phyloP scores from a whole-genome alignment of 2,888 invertebrate species.

The Chrysodeixis includens region DNA sequence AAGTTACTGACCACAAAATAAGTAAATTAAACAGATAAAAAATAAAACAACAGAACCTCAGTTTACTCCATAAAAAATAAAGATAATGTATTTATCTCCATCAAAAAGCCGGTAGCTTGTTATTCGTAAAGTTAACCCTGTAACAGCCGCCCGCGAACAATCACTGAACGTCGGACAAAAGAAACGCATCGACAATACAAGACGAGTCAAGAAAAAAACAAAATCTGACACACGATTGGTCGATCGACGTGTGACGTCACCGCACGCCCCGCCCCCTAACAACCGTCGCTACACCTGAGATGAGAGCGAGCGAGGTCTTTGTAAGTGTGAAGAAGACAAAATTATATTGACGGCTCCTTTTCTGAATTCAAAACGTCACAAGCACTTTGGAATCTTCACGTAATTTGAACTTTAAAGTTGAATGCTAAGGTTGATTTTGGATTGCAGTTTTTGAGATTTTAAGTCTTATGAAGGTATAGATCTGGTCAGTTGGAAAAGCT shows the following conservation, averaged over 20 bases:
- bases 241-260: conserved; percentile 82
- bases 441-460: conserved; percentile 22
- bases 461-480: conserved; percentile 49
- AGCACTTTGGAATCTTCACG: conserved; percentile 7
- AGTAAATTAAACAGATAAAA: neutral
- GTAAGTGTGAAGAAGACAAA: conserved; percentile 77
- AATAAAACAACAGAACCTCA: neutral
- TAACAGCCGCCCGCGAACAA: conserved; percentile 67
- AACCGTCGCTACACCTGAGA: conserved; percentile 87
- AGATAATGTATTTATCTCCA: conserved; percentile 54
- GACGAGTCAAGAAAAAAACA: conserved; percentile 77
- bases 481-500: conserved; percentile 87
- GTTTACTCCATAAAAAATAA: conserved; percentile 24
- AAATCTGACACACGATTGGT: conserved; percentile 76
- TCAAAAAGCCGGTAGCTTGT: conserved; percentile 68
- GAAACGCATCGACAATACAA: conserved; percentile 79
- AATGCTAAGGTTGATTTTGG: conserved; percentile 47
- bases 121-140: conserved; percentile 74
- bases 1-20: neutral
- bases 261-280: conserved; percentile 84
- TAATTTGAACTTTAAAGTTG: conserved; percentile 23
- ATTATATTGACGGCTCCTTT: conserved; percentile 70
- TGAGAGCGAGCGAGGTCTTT: conserved; percentile 79
- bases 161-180: conserved; percentile 76
- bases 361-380: conserved; percentile 55